These are phyloP conservation scores for Anarsia innoxiella DNA, from an alignment of 2,888 invertebrate genomes.

Conservation along the genomic window DNA sequence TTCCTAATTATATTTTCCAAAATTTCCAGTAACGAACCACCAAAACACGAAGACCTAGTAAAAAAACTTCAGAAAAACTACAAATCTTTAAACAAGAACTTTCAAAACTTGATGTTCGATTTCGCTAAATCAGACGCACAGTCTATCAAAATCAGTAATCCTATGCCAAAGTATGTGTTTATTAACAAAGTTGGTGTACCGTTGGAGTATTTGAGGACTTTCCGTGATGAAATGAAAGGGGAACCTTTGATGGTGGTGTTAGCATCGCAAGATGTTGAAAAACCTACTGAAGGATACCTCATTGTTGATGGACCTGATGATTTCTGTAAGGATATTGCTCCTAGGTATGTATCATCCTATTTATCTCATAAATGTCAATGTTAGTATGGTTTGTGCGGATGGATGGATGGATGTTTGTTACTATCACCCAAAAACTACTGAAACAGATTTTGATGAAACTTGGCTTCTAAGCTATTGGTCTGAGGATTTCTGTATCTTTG, in stretches of 20 bases:
- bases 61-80: slow-evolving; percentile 83
- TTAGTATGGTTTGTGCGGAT: too few species aligned
- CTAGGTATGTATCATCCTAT: too few species aligned
- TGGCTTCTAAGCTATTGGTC: too few species aligned
- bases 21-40: slow-evolving; percentile 80
- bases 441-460: too few species aligned
- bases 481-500: too few species aligned
- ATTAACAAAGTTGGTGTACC: slow-evolving; percentile 85
- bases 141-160: slow-evolving; percentile 64
- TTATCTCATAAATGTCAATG: too few species aligned
- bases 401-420: too few species aligned
- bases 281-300: slow-evolving; percentile 70
- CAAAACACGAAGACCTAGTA: slow-evolving; percentile 81
- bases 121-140: slow-evolving; percentile 81
- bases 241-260: slow-evolving; percentile 78
- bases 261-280: slow-evolving; percentile 82
- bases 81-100: slow-evolving; percentile 78
- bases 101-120: slow-evolving; percentile 80
- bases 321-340: too few species aligned
- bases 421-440: too few species aligned
- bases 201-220: slow-evolving; percentile 81
- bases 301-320: slow-evolving; percentile 72
- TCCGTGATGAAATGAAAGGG: slow-evolving; percentile 78
- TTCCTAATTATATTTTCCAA: too few species aligned
- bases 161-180: slow-evolving; percentile 72